These are phyloP conservation scores for Nomada flava DNA, from an alignment of 2,888 invertebrate genomes.

Conservation along the genomic window DNA sequence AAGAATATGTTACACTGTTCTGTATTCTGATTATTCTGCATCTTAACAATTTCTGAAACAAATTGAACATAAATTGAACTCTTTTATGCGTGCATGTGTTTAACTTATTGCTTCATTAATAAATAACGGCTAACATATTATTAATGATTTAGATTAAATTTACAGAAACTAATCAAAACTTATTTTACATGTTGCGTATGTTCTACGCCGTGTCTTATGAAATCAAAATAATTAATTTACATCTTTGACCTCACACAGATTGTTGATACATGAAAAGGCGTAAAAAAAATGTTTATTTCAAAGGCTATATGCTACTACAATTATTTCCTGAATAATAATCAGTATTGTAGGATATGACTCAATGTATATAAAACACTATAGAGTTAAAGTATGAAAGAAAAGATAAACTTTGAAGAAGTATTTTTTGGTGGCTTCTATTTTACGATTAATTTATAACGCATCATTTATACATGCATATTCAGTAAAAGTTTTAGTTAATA, in stretches of 20 bases:
- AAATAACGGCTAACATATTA: conserved; percentile 41
- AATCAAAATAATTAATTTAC: conserved; percentile 68
- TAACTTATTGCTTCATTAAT: conserved; percentile 61
- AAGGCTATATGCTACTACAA: conserved; percentile 38
- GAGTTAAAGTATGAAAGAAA: conserved; percentile 38
- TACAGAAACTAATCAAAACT: conserved; percentile 70
- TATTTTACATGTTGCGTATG: conserved; percentile 55
- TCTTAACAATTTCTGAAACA: conserved; percentile 40
- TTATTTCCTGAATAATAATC: conserved; percentile 68
- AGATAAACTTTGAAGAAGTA: conserved; percentile 49
- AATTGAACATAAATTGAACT: conserved; percentile 29
- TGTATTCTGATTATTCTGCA: conserved; percentile 35
- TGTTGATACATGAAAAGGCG: conserved; percentile 21
- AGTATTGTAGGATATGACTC: conserved; percentile 78
- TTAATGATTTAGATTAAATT: conserved; percentile 52
- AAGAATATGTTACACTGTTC: conserved; percentile 2
- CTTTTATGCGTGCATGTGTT: conserved; percentile 35
- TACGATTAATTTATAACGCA: conserved; percentile 10
- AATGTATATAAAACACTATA: conserved; percentile 71
- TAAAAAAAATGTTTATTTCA: conserved; percentile 25
- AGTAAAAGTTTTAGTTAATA: neutral
- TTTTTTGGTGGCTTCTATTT: conserved; percentile 42
- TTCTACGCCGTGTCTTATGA: conserved; percentile 54
- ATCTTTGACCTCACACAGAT: conserved; percentile 42
- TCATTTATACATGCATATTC: neutral